Percentiles rank a stretch among this genome's conserved stretches.
Conservation (phyloP, 1,140 invertebrate genomes). For the Drosophila parabipectinata region DNA sequence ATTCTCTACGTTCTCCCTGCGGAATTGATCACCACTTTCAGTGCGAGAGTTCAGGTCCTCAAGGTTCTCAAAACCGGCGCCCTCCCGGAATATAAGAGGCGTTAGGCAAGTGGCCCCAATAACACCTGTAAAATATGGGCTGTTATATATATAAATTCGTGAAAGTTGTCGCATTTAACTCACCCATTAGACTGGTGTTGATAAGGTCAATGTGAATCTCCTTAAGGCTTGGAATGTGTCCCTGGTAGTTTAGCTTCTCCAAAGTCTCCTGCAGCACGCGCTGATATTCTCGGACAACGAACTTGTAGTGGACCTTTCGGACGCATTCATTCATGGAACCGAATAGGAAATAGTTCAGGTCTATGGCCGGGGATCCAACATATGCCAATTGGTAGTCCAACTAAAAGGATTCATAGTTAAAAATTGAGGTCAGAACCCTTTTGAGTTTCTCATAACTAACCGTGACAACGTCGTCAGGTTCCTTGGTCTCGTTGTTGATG, state of each 20-base stretch:
- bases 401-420: constrained; percentile 66
- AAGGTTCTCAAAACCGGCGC: constrained; percentile 62
- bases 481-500: constrained; percentile 85
- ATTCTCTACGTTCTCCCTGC: constrained; percentile 77
- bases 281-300: constrained; percentile 85
- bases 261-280: constrained; percentile 67
- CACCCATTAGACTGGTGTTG: constrained; percentile 76
- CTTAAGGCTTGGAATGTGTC: constrained; percentile 73
- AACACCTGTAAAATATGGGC: constrained; percentile 53
- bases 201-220: constrained; percentile 80
- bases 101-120: constrained; percentile 81
- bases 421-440: background rate
- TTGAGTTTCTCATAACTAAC: constrained; percentile 75
- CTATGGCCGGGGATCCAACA: constrained; percentile 86
- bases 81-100: constrained; percentile 74
- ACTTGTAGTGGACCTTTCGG: constrained; percentile 85
- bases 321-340: constrained; percentile 86
- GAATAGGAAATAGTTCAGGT: constrained; percentile 86
- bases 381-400: constrained; percentile 86
- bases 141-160: background rate
- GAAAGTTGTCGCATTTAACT: background rate
- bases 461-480: constrained; percentile 85
- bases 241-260: constrained; percentile 67
- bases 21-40: constrained; percentile 68
- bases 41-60: constrained; percentile 73